Percentiles rank a stretch among this genome's conserved stretches.
These are phyloP conservation scores for Champsocephalus gunnari DNA, from an alignment of 2,797 vertebrate species.

Conservation along the genomic window DNA sequence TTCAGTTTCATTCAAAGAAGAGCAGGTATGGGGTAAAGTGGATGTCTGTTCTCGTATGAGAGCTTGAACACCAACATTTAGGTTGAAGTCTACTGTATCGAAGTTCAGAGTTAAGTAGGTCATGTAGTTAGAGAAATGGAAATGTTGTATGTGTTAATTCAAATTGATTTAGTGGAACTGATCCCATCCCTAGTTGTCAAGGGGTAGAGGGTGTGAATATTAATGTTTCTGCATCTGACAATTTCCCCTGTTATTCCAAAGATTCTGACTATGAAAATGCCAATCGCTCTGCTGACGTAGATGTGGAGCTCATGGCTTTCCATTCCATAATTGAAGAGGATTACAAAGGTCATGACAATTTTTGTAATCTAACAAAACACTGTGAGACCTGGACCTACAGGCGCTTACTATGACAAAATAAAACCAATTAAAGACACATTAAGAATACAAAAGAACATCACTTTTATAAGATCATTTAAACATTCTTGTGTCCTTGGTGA, in stretches of 20 bases:
- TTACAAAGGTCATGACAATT: conserved; percentile 80
- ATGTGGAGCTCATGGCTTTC: conserved; percentile 87
- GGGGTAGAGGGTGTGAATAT: not conserved
- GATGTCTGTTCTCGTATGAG: no score
- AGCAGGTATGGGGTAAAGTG: conserved; percentile 1
- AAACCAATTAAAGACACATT: not conserved
- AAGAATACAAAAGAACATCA: not conserved
- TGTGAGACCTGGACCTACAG: not conserved
- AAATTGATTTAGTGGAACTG: conserved; percentile 17
- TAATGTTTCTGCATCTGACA: conserved; percentile 26
- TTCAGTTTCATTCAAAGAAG: conserved; percentile 18
- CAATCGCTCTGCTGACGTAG: conserved; percentile 82
- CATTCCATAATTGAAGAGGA: conserved; percentile 85
- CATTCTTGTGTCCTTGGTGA: not conserved
- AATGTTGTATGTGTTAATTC: conserved; percentile 35
- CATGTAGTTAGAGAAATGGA: conserved; percentile 7
- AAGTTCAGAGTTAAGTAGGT: conserved; percentile 2
- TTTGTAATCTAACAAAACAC: conserved; percentile 15
- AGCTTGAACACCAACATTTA: no score
- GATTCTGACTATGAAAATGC: conserved; percentile 85
- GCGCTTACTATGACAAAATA: not conserved
- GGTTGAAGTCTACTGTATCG: not conserved
- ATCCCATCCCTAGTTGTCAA: conserved; percentile 16
- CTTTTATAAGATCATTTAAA: not conserved
- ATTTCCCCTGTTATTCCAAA: conserved; percentile 49